phyloP scores from a whole-genome alignment of 2,888 invertebrate species.

The Drosophila birchii region DNA sequence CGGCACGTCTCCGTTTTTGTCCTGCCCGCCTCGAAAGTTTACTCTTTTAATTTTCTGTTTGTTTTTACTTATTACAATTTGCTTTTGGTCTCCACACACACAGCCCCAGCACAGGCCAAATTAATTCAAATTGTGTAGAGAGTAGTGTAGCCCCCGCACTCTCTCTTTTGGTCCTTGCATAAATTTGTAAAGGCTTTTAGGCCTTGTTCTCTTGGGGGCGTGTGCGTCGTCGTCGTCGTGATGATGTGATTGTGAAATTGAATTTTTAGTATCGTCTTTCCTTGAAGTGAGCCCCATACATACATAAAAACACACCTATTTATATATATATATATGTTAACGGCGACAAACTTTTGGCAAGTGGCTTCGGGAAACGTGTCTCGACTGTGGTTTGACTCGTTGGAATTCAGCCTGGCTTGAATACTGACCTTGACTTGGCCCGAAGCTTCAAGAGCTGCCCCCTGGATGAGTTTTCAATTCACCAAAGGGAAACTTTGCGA shows the following conservation, averaged over 20 bases:
- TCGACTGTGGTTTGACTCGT: constrained; percentile 36
- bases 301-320: not conserved
- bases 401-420: constrained; percentile 22
- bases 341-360: constrained; percentile 40
- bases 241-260: constrained; percentile 43
- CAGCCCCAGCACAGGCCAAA: constrained; percentile 23
- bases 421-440: constrained; percentile 32
- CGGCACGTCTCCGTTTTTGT: constrained; percentile 55
- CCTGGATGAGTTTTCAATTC: constrained; percentile 27
- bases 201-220: constrained; percentile 27
- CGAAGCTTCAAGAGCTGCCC: not conserved
- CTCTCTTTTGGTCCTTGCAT: constrained; percentile 29
- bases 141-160: constrained; percentile 16
- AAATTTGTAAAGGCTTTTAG: constrained; percentile 42
- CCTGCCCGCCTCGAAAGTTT: constrained; percentile 35
- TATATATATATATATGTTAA: constrained; percentile 10
- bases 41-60: constrained; percentile 72
- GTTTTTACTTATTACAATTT: constrained; percentile 72
- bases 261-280: constrained; percentile 44
- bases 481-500: constrained; percentile 7
- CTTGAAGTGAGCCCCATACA: constrained; percentile 7
- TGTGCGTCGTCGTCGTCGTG: constrained; percentile 21
- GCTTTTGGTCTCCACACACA: constrained; percentile 28
- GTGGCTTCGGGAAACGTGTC: constrained; percentile 33
- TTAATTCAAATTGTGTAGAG: constrained; percentile 54